These are phyloP conservation scores for Lasioglossum zephyrum DNA, from an alignment of 2,888 invertebrate genomes.

Conservation along the genomic window DNA sequence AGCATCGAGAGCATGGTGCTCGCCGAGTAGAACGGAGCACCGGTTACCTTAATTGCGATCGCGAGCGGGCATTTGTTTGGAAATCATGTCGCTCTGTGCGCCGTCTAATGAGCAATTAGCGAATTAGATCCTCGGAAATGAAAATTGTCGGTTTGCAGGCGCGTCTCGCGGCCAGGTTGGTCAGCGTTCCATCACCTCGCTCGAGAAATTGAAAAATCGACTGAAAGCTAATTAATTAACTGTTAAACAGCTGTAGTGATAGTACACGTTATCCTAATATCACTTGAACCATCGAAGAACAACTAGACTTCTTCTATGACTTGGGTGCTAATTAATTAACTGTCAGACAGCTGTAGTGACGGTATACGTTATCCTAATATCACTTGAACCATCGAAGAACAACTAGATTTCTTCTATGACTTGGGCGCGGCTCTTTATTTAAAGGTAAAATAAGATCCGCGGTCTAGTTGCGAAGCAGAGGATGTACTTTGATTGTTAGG, in stretches of 20 bases:
- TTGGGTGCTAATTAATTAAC: neutral
- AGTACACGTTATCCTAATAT: neutral
- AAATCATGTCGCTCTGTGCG: constrained; percentile 53
- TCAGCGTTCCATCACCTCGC: neutral
- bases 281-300: neutral
- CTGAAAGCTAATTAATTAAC: neutral
- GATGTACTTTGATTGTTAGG: constrained; percentile 32
- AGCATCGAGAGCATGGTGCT: constrained; percentile 53
- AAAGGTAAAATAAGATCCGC: neutral
- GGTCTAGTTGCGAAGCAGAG: neutral
- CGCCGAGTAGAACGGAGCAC: constrained; percentile 62
- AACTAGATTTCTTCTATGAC: neutral
- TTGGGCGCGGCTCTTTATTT: neutral
- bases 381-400: neutral
- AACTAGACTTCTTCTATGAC: too few species aligned
- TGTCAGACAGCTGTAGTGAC: neutral
- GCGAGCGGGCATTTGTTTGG: constrained; percentile 28
- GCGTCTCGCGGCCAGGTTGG: neutral
- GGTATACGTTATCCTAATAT: neutral
- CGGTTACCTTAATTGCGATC: constrained; percentile 51
- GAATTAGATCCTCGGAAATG: constrained; percentile 35
- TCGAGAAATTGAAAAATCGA: neutral
- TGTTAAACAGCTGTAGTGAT: neutral
- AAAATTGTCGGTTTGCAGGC: constrained; percentile 1
- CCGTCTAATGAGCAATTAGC: constrained; percentile 63